These are phyloP conservation scores for Panzeria rudis DNA, from an alignment of 2,888 invertebrate genomes.

Conservation along the genomic window DNA sequence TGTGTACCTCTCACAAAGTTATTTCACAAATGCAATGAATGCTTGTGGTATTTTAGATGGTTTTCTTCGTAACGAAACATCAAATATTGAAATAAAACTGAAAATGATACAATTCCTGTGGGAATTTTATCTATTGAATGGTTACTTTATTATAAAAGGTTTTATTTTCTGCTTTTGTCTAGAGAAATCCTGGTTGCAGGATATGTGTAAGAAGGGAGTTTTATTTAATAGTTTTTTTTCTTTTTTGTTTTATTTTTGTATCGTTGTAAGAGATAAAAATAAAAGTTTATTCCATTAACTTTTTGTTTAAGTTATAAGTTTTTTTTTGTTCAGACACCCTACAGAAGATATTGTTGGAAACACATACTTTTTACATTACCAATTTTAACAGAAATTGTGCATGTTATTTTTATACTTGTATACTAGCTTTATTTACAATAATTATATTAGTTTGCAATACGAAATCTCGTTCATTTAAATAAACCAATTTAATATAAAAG, in stretches of 20 bases:
- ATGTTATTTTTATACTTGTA: too few relatives aligned
- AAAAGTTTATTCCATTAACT: slow-evolving; percentile 38
- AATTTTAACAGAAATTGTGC: too few relatives aligned
- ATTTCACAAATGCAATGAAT: slow-evolving; percentile 55
- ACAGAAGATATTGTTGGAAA: background rate
- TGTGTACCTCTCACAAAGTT: slow-evolving; percentile 4
- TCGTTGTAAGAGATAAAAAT: slow-evolving; percentile 25
- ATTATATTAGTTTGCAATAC: too few relatives aligned
- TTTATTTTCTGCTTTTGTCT: slow-evolving; percentile 36
- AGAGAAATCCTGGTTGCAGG: slow-evolving; percentile 44
- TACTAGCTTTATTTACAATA: too few relatives aligned
- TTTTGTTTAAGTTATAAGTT: slow-evolving; percentile 18
- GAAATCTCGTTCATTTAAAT: too few relatives aligned
- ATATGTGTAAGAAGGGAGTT: background rate
- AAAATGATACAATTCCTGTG: slow-evolving; percentile 63
- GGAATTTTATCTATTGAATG: slow-evolving; percentile 67
- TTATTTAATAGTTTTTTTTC: slow-evolving; percentile 29
- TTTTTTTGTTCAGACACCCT: background rate
- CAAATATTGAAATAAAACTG: slow-evolving; percentile 52
- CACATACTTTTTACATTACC: too few relatives aligned
- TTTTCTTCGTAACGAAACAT: slow-evolving; percentile 37
- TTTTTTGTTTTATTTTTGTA: background rate
- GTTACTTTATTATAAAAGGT: slow-evolving; percentile 60
- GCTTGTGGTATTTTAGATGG: slow-evolving; percentile 37
- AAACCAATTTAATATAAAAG: too few relatives aligned